Percentiles rank a stretch among this genome's conserved stretches.
These are phyloP conservation scores for Lerista edwardsae DNA, from an alignment of 2,797 vertebrate species.

Conservation along the genomic window DNA sequence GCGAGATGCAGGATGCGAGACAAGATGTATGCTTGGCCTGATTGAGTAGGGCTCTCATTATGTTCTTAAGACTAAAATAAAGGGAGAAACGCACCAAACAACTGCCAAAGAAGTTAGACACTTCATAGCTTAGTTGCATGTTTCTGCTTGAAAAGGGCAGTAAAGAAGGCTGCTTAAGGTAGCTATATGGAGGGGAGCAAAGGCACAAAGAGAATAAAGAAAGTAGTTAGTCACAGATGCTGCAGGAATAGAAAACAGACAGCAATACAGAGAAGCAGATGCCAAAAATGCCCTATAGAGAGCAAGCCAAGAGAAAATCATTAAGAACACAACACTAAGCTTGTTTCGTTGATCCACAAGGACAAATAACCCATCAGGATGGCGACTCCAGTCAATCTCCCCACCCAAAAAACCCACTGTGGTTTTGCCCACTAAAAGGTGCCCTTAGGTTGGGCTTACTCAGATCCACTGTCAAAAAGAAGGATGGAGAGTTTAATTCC, in stretches of 20 bases:
- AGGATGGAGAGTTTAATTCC: neutral
- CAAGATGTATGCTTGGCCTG: too few relatives aligned
- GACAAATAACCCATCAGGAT: neutral
- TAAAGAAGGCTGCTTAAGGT: neutral
- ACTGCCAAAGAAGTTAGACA: neutral
- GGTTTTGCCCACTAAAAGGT: neutral
- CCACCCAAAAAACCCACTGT: too few relatives aligned
- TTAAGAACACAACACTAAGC: neutral
- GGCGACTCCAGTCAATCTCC: neutral
- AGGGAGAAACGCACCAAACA: too few relatives aligned
- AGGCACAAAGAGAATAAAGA: slow-evolving; percentile 62
- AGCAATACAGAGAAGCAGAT: slow-evolving; percentile 59
- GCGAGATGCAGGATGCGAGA: too few relatives aligned
- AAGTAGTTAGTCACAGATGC: slow-evolving; percentile 53
- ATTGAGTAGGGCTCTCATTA: too few relatives aligned
- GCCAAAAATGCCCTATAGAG: slow-evolving; percentile 58
- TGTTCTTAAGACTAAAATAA: neutral
- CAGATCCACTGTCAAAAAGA: neutral
- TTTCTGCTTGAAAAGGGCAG: neutral
- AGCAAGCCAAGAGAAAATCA: slow-evolving; percentile 1
- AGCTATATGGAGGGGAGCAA: neutral
- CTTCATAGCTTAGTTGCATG: neutral
- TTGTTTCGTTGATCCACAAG: neutral
- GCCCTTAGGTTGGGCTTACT: neutral
- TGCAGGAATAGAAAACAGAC: slow-evolving; percentile 70